A percentile compares a stretch with the other conserved stretches of the same genome.
phyloP scores from a whole-genome alignment of 2,888 invertebrate species.

The Beris morrisii region DNA sequence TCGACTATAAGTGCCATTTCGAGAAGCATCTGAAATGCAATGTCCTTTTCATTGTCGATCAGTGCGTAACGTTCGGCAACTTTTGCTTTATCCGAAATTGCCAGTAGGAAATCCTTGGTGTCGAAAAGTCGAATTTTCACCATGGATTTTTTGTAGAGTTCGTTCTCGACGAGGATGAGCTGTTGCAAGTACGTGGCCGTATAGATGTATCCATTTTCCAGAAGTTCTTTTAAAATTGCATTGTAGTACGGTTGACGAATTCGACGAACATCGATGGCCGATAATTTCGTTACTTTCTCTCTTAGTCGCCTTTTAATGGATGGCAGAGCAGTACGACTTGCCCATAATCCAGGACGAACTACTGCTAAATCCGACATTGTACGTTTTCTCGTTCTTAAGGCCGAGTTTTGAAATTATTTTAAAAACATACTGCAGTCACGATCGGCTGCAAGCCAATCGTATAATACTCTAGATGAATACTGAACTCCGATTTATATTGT shows the following conservation, averaged over 20 bases:
- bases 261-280: conserved; percentile 11
- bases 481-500: too few relatives aligned
- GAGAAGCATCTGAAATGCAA: conserved; percentile 9
- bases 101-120: conserved; percentile 6
- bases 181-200: neutral
- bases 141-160: neutral
- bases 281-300: conserved; percentile 8
- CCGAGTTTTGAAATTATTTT: too few relatives aligned
- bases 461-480: too few relatives aligned
- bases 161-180: neutral
- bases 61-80: neutral
- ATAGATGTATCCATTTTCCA: conserved; percentile 7
- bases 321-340: neutral
- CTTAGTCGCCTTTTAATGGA: conserved; percentile 11
- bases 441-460: too few relatives aligned
- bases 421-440: too few relatives aligned
- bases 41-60: neutral
- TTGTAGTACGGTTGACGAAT: conserved; percentile 1
- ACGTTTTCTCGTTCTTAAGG: too few relatives aligned
- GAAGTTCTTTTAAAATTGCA: conserved; percentile 6
- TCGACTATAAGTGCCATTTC: neutral
- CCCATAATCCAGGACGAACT: conserved; percentile 25
- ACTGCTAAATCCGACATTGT: too few relatives aligned
- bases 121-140: neutral
- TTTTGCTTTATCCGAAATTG: neutral